Conservation (phyloP, 2,888 invertebrate species). For the Anodontia alba region DNA sequence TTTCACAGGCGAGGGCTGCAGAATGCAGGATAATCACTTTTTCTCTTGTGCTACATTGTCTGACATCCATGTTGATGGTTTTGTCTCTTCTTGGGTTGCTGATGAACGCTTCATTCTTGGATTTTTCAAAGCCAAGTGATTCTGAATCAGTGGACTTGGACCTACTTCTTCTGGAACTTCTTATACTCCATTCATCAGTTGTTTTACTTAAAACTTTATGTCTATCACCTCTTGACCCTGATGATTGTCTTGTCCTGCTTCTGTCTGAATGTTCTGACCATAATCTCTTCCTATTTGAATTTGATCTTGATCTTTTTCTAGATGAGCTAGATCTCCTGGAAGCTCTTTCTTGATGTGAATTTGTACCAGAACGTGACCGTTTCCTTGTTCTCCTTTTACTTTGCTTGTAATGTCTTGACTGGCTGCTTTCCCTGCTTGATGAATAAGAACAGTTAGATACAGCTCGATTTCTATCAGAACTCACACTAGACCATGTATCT, state of each 20-base stretch:
- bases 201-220: neutral
- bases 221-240: neutral
- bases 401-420: neutral
- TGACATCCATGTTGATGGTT: neutral
- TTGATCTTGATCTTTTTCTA: neutral
- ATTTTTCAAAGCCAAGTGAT: neutral
- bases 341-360: neutral
- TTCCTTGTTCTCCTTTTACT: neutral
- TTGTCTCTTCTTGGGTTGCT: neutral
- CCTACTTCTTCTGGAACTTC: too few species aligned
- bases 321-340: neutral
- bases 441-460: neutral
- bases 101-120: neutral
- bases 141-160: too few species aligned
- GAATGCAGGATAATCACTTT: slow-evolving; percentile 1
- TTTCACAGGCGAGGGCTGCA: neutral
- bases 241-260: neutral
- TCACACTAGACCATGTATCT: neutral
- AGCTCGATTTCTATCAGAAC: neutral
- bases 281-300: neutral
- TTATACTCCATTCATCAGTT: too few species aligned
- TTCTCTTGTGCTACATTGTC: neutral
- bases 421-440: neutral
- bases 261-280: neutral
- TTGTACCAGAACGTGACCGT: neutral